phyloP scores from a whole-genome alignment of 2,888 invertebrate genomes.

The Trichacis sp. region DNA sequence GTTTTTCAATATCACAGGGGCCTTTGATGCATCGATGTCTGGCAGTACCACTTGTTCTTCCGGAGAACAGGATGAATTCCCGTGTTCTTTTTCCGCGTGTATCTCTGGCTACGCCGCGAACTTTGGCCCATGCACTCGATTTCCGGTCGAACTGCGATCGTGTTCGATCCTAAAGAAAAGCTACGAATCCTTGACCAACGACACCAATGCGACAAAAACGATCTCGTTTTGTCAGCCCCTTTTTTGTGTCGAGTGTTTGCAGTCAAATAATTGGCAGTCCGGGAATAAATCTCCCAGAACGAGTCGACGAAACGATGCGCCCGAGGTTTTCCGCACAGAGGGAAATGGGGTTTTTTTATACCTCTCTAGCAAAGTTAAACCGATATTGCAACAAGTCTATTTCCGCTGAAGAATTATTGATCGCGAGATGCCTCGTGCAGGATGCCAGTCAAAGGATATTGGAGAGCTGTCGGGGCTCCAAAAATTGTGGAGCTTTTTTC shows the following conservation, averaged over 20 bases:
- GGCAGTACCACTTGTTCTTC: conserved; percentile 46
- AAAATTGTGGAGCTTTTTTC: conserved; percentile 32
- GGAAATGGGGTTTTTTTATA: not conserved
- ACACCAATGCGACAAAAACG: not conserved
- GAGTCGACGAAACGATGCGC: not conserved
- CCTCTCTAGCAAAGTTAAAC: not conserved
- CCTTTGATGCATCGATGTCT: conserved; percentile 42
- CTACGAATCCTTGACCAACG: not conserved
- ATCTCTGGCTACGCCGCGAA: conserved; percentile 29
- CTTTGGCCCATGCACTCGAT: not conserved
- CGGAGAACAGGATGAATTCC: conserved; percentile 53
- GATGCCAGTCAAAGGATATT: conserved; percentile 37
- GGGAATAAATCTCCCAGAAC: not conserved
- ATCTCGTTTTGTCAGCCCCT: not conserved
- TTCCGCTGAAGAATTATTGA: conserved; percentile 23
- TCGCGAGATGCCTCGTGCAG: conserved; percentile 12
- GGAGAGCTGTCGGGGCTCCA: conserved; percentile 47
- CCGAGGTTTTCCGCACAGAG: not conserved
- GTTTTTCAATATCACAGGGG: conserved; percentile 45
- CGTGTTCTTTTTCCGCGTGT: conserved; percentile 35
- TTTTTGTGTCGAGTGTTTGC: no score
- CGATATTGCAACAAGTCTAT: conserved; percentile 17
- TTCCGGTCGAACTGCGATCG: conserved; percentile 2
- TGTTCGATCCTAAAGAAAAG: not conserved
- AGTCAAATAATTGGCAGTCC: no score